Conservation (phyloP, 1,140 invertebrate species). For the Drosophila melanica region DNA sequence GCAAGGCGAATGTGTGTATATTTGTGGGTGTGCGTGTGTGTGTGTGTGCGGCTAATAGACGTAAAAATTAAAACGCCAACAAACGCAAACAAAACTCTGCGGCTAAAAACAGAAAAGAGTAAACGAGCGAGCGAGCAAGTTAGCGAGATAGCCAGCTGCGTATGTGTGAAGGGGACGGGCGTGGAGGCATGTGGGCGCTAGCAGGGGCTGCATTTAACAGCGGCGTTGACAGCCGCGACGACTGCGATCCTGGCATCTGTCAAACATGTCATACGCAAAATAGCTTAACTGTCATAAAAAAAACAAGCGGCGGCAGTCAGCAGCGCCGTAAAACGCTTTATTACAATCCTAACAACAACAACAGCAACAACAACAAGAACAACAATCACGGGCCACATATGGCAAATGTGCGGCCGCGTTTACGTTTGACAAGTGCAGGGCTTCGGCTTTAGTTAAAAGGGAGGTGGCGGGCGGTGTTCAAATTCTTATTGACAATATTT, state of each 20-base stretch:
- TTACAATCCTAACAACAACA: constrained; percentile 50
- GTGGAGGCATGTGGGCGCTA: constrained; percentile 1
- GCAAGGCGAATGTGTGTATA: not conserved
- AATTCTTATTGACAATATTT: constrained; percentile 39
- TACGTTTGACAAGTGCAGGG: constrained; percentile 59
- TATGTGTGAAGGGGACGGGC: not conserved
- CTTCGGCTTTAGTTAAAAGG: constrained; percentile 1
- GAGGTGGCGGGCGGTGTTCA: not conserved
- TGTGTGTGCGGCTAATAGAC: constrained; percentile 36
- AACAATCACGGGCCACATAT: constrained; percentile 39
- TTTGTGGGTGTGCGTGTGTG: constrained; percentile 3
- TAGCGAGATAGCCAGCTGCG: not conserved
- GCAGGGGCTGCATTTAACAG: constrained; percentile 56
- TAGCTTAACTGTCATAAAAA: constrained; percentile 82
- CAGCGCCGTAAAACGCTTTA: constrained; percentile 73
- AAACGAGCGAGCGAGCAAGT: constrained; percentile 8
- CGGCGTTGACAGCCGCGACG: constrained; percentile 62
- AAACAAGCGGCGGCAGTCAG: constrained; percentile 42
- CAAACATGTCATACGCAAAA: constrained; percentile 81
- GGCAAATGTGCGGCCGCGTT: constrained; percentile 67
- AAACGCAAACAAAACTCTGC: constrained; percentile 55
- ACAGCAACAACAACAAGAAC: constrained; percentile 8
- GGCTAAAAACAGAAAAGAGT: constrained; percentile 28
- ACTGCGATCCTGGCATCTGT: constrained; percentile 70
- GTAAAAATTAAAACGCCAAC: constrained; percentile 63